phyloP scores from a whole-genome alignment of 2,797 vertebrate species.

The Lepus townsendii region DNA sequence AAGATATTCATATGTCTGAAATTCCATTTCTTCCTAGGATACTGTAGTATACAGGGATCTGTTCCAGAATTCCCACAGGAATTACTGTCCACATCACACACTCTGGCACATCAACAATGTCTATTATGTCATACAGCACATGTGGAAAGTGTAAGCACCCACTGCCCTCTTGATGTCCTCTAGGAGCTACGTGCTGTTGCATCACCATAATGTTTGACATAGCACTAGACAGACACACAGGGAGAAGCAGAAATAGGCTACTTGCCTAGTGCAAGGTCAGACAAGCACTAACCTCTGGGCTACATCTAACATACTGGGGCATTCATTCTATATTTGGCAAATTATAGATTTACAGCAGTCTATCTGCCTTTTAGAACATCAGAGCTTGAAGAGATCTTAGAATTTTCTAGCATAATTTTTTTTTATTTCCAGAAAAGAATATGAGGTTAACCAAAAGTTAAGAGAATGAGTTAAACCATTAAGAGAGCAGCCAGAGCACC shows the following conservation, averaged over 20 bases:
- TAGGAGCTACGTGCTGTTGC: neutral
- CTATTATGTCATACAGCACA: neutral
- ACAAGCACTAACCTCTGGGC: neutral
- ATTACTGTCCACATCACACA: neutral
- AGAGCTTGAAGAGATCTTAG: slow-evolving; percentile 10
- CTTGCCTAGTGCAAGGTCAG: neutral
- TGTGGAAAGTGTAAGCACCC: neutral
- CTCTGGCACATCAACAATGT: neutral
- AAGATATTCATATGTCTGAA: neutral
- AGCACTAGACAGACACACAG: neutral
- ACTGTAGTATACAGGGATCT: neutral
- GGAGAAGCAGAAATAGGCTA: slow-evolving; percentile 7
- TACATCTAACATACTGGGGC: neutral
- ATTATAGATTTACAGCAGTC: neutral
- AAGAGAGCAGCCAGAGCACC: neutral
- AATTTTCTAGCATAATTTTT: slow-evolving; percentile 52
- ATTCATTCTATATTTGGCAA: slow-evolving; percentile 31
- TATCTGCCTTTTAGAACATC: neutral
- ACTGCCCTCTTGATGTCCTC: neutral
- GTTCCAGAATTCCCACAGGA: slow-evolving; percentile 23
- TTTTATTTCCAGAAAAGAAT: slow-evolving; percentile 62
- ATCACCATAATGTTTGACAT: neutral
- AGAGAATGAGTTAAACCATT: neutral
- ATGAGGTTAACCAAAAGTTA: neutral
- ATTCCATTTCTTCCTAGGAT: slow-evolving; percentile 5